Evolutionary conservation across 2,797 vertebrate species (phyloP).

Genomic region (Todus mexicanus): DNA sequence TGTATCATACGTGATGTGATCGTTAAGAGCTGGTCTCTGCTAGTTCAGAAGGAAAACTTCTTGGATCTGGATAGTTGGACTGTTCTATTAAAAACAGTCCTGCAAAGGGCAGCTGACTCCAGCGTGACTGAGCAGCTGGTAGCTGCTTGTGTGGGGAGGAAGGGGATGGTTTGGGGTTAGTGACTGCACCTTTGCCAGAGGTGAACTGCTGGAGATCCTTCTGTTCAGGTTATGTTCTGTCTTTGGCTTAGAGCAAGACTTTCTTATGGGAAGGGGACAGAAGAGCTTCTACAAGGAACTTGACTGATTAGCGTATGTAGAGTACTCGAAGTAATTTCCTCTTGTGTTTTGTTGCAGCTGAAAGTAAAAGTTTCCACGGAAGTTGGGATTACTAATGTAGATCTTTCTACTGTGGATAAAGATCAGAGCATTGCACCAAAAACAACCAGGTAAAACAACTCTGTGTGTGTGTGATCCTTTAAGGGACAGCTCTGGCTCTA

Average conservation of each 20-base stretch:
- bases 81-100: not conserved
- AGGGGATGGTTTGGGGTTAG: not conserved
- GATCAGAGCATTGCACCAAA: constrained; percentile 98
- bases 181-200: not conserved
- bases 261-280: not conserved
- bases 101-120: not conserved
- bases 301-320: not conserved
- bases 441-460: constrained; percentile 80
- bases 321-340: not conserved
- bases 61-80: not conserved
- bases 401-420: constrained; percentile 96
- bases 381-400: constrained; percentile 92
- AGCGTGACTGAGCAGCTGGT: not conserved
- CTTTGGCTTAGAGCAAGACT: not conserved
- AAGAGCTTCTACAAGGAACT: not conserved
- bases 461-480: not conserved
- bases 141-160: not conserved
- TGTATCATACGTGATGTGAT: not conserved
- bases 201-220: not conserved
- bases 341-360: constrained; percentile 75
- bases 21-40: not conserved
- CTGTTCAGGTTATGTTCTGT: not conserved
- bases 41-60: not conserved
- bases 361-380: constrained; percentile 98
- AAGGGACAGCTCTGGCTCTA: not conserved